Base-by-base conservation (phyloP, 1,140 invertebrate species). In the Nephila pilipes region DNA sequence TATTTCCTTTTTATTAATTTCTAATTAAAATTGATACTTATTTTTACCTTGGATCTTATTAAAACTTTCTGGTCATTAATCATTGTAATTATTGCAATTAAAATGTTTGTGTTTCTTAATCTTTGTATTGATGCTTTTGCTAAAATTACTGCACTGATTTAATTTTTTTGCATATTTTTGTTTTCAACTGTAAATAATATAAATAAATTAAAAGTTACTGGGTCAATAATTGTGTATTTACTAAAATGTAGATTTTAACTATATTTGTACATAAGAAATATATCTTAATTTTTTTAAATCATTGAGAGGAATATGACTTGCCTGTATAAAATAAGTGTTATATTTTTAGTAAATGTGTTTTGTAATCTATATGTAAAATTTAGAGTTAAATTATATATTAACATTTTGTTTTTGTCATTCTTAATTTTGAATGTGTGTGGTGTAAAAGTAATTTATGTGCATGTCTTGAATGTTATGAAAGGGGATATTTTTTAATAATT, bases 361-460 rank as follows among this genome's bases (percentile, higher is more conserved):
- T 29, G 12, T 20, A 55, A 25, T 14, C 14, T 83, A n/a, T 5
- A 22, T 63, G n/a, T 63, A 65, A 57, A 75, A 18, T 75, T 25
- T 57, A 57, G 81, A 83, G 55, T 10, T 55, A 54, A 83, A 55
- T 55, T 83, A n/a, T 25, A 65, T 29, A 65, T 65, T 65, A 18
- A 81, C 16, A 55, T 83, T 83, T 36, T 83, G 80, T 83, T 83
- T 32, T 14, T 14, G 2, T 38, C 22, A 54, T 81, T 81, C 20
- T 81, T 32, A 20, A 83, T 55, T 14, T 29, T 25, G 10, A 55
- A 55, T 83, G 54, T 55, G 63, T 75, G 69, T 83, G 29, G 80
- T 29, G 46, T 83, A 83, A 55, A 57, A 83, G 81, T 83, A 83
- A 83, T 83, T 83, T 83, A 83, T 32, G 81, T 55, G 54, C n/a